Evolutionary conservation across 2,797 vertebrate species (phyloP).

Genomic region (Oreonectes daqikongensis): DNA sequence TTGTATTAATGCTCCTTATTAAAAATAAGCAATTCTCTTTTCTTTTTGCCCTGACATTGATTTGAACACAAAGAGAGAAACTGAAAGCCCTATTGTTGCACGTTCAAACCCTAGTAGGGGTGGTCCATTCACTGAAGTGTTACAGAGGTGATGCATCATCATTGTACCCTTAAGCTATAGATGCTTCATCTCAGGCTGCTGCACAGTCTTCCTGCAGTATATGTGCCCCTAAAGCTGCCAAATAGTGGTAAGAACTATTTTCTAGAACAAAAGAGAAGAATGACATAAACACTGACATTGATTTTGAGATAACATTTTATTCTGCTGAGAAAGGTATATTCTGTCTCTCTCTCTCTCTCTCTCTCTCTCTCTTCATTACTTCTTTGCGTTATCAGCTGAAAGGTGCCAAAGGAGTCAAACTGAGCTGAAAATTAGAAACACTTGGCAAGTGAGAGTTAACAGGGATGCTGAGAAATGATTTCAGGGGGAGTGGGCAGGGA

Average conservation of each 20-base stretch:
- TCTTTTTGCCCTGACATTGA: neutral
- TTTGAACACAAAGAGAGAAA: neutral
- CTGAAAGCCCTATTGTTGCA: neutral
- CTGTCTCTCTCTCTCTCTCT: constrained; percentile 21
- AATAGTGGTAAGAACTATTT: neutral
- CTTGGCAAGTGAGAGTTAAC: constrained; percentile 34
- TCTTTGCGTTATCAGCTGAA: constrained; percentile 13
- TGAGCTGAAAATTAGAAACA: constrained; percentile 52
- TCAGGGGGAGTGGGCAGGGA: neutral
- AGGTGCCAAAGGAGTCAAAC: constrained; percentile 51
- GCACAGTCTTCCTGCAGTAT: neutral
- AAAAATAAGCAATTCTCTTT: too few relatives aligned
- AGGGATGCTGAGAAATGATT: constrained; percentile 34
- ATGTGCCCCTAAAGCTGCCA: neutral
- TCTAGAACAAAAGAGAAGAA: neutral
- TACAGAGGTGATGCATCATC: constrained; percentile 1
- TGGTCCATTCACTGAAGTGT: neutral
- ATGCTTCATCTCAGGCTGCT: constrained; percentile 9
- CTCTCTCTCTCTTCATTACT: constrained; percentile 6
- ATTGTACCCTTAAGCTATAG: constrained; percentile 3
- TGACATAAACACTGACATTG: neutral
- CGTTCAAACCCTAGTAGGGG: neutral
- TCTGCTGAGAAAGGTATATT: constrained; percentile 33
- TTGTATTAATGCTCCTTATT: too few relatives aligned
- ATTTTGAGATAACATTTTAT: neutral